Evolutionary conservation across 2,113 vertebrate species (phyloP).

Genomic region (Regulus satrapa): DNA sequence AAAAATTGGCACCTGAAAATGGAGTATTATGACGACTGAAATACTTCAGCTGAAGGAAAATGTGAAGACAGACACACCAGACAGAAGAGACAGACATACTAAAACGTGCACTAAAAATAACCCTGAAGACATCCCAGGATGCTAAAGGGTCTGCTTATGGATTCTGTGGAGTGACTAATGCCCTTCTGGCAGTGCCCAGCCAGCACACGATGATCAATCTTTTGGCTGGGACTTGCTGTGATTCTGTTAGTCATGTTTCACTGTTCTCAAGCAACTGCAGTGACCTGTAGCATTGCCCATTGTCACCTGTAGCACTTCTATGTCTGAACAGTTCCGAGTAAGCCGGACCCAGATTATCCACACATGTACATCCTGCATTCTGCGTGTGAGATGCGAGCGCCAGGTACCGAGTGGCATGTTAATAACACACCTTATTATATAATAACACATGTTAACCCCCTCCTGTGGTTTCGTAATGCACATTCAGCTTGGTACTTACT

Average conservation of each 20-base stretch:
- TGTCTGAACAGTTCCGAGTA: slow-evolving; percentile 38
- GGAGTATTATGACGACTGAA: neutral
- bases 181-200: neutral
- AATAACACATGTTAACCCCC: neutral
- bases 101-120: neutral
- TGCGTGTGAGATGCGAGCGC: slow-evolving; percentile 14
- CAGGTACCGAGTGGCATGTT: slow-evolving; percentile 18
- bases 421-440: neutral
- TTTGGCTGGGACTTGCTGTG: neutral
- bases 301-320: slow-evolving; percentile 44
- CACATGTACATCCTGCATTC: slow-evolving; percentile 14
- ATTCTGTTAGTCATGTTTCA: neutral
- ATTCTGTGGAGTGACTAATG: neutral
- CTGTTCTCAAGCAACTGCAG: neutral
- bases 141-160: neutral
- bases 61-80: neutral
- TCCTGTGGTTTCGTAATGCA: neutral
- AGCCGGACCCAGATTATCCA: slow-evolving; percentile 7
- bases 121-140: neutral
- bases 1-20: neutral
- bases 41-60: neutral
- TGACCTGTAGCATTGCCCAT: neutral
- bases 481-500: neutral
- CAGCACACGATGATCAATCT: neutral
- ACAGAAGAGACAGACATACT: neutral